Base-by-base conservation (phyloP, 2,113 vertebrate genomes). In the Elaphurus davidianus region DNA sequence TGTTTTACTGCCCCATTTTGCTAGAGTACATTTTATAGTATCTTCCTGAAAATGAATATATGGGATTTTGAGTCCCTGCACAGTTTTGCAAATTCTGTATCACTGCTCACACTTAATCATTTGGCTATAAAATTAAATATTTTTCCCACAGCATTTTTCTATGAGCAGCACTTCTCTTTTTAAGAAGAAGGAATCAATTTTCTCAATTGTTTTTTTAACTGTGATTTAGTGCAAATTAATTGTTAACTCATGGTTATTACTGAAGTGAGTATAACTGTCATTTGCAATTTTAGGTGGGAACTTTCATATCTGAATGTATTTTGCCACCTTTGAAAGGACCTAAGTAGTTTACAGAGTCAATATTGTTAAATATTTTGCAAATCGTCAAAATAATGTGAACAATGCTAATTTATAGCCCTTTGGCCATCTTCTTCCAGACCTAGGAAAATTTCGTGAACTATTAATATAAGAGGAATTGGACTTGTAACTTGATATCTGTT, bases 391-490 rank as follows among this genome's bases (percentile, higher is more conserved):
- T 91, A 94, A 43, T 62, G 14, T 0, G 8, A 74, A 40, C 13
- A 52, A 21, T 45, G 4, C 59, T 27, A 57, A 1, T n/a, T 28
- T 59, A 85, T 36, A 91, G 79, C 96, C 95, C 50, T 50, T 94
- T 71, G 67, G 74, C 4, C 19, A 83, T 92, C 59, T 93, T 59
- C 85, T 96, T 79, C 40, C 79, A 88, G 94, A 74, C 64, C 13
- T 97, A 97, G 97, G 62, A 96, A 52, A 90, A 87, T 96, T 82
- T 95, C 81, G 21, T 82, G 27, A 97, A 50, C 28, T 47, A 74
- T 25, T 40, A 40, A 40, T 25, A 50, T 43, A 28, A 96, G 47
- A 76, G 60, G 25, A 45, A 90, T 3, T 84, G 13, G 43, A 7
- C 87, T 10, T 40, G 71, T 83, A 93, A 47, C 40, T 71, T 71